Conservation (phyloP, 2,113 vertebrate genomes). For the Piaya cayana region DNA sequence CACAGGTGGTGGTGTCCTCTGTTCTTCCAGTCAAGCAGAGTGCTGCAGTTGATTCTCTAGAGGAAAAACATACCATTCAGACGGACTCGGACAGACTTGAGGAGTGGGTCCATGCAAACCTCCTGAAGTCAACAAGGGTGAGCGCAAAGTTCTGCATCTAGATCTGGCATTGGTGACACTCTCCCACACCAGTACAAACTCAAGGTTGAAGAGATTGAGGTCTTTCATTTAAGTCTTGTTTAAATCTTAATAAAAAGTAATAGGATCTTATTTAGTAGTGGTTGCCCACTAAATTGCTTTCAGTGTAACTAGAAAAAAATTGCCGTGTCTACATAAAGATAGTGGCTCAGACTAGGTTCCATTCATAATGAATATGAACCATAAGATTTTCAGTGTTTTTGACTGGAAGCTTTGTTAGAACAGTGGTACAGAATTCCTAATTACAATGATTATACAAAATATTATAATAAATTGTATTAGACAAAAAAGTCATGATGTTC, state of each 20-base stretch:
- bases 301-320: neutral
- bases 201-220: neutral
- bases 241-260: neutral
- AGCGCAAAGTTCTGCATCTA: neutral
- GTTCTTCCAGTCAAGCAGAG: neutral
- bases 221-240: neutral
- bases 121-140: neutral
- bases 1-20: neutral
- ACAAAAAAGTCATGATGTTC: slow-evolving; percentile 15
- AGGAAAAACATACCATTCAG: neutral
- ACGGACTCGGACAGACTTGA: neutral
- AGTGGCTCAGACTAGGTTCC: neutral
- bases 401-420: slow-evolving; percentile 11
- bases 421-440: neutral
- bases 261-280: neutral
- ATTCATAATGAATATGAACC: neutral
- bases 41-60: neutral
- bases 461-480: slow-evolving; percentile 18
- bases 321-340: neutral
- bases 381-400: neutral
- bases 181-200: neutral
- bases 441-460: slow-evolving; percentile 12
- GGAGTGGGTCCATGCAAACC: neutral
- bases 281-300: neutral
- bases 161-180: neutral